These are phyloP conservation scores for Acanthopleura granulata DNA, from an alignment of 2,888 invertebrate genomes.

Conservation along the genomic window DNA sequence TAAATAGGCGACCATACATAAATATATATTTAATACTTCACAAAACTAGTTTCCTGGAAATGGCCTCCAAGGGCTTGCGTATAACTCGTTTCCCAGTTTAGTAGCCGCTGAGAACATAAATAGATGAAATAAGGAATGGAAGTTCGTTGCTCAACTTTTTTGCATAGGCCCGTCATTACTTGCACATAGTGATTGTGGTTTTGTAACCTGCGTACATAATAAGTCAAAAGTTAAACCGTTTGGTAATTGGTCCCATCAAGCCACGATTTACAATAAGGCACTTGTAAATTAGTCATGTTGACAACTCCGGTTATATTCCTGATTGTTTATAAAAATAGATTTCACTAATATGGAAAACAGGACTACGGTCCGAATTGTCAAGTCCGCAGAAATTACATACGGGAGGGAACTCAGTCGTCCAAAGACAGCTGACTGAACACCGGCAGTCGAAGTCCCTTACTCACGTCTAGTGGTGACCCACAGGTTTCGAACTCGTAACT, in stretches of 20 bases:
- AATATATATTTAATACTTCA: constrained; percentile 10
- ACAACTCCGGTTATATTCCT: too few relatives aligned
- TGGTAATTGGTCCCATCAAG: neutral
- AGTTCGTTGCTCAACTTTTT: neutral
- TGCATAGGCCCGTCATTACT: constrained; percentile 16
- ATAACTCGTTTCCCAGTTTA: neutral
- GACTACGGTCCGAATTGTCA: neutral
- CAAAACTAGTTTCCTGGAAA: neutral
- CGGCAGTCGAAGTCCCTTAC: constrained; percentile 52
- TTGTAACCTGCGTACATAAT: constrained; percentile 1
- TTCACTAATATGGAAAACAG: neutral
- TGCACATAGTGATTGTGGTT: neutral
- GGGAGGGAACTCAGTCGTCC: constrained; percentile 27
- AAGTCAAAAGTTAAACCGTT: neutral
- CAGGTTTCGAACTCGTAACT: constrained; percentile 29
- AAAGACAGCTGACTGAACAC: constrained; percentile 53
- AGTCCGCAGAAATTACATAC: neutral
- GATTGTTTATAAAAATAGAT: neutral
- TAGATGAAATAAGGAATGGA: constrained; percentile 6
- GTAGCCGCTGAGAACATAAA: neutral
- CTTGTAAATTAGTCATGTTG: too few relatives aligned
- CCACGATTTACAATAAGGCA: neutral
- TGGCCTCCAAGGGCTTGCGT: neutral
- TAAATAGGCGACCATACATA: neutral
- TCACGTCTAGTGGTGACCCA: constrained; percentile 51